phyloP scores from a whole-genome alignment of 2,797 vertebrate species.

The Holocentrus rufus region DNA sequence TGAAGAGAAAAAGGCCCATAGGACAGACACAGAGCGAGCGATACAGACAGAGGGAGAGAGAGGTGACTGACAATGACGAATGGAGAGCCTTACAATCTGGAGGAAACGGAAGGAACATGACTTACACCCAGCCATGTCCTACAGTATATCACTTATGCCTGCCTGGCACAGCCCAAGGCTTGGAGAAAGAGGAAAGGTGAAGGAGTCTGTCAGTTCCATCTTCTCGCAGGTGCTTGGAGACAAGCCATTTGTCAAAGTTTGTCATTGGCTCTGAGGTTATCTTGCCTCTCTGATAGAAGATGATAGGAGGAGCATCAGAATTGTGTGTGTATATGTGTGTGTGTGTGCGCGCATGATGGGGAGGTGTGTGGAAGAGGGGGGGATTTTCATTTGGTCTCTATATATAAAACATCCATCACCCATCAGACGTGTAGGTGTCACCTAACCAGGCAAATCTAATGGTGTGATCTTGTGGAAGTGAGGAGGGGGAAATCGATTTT shows the following conservation, averaged over 20 bases:
- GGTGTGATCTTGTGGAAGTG: conserved; percentile 75
- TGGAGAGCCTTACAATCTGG: conserved; percentile 78
- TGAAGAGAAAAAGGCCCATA: conserved; percentile 69
- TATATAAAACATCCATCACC: conserved; percentile 86
- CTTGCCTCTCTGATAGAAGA: conserved; percentile 81
- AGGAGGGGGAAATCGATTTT: conserved; percentile 73
- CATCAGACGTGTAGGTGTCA: conserved; percentile 81
- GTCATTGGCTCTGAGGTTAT: conserved; percentile 87
- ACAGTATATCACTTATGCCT: conserved; percentile 83
- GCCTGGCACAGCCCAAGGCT: conserved; percentile 79
- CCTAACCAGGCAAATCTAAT: conserved; percentile 83
- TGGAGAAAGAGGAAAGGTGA: conserved; percentile 84
- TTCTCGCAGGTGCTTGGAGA: conserved; percentile 82
- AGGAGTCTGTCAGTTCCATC: conserved; percentile 85
- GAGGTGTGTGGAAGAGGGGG: conserved; percentile 45
- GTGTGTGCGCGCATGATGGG: conserved; percentile 43
- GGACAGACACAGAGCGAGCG: conserved; percentile 55
- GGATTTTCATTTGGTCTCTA: conserved; percentile 82
- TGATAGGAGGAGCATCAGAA: conserved; percentile 79
- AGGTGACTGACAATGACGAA: conserved; percentile 82
- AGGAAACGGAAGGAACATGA: conserved; percentile 81
- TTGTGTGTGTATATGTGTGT: conserved; percentile 39
- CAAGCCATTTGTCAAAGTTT: conserved; percentile 86
- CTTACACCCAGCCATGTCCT: conserved; percentile 81
- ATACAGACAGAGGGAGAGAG: conserved; percentile 55